Evolutionary conservation across 2,888 invertebrate species (phyloP).

Genomic region (Galeruca laticollis): DNA sequence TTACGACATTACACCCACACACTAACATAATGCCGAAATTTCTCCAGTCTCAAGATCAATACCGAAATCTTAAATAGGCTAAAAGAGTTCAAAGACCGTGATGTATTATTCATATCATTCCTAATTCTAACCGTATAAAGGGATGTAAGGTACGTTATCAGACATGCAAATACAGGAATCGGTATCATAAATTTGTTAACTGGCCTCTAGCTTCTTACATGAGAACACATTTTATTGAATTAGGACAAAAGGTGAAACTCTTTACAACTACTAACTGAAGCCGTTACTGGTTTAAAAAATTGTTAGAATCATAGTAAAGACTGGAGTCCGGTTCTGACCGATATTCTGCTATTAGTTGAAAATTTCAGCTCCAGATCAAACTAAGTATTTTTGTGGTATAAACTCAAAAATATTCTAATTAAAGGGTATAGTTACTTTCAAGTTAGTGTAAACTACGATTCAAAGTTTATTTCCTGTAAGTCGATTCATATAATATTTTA

Average conservation of each 20-base stretch:
- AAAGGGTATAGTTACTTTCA: too few species aligned
- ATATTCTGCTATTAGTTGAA: too few species aligned
- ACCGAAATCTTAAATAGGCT: slow-evolving; percentile 12
- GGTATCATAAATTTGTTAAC: slow-evolving; percentile 23
- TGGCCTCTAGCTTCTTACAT: slow-evolving; percentile 9
- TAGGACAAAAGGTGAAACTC: slow-evolving; percentile 27
- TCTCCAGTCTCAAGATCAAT: neutral
- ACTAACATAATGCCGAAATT: neutral
- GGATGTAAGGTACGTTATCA: slow-evolving; percentile 3
- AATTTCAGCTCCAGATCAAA: too few species aligned
- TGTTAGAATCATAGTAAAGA: too few species aligned
- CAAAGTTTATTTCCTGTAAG: too few species aligned
- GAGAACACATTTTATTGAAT: slow-evolving; percentile 20
- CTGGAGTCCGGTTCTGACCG: too few species aligned
- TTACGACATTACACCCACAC: neutral
- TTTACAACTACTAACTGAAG: neutral
- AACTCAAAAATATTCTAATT: too few species aligned
- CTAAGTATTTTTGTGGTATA: too few species aligned
- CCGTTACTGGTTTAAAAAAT: neutral
- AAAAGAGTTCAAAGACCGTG: slow-evolving; percentile 15
- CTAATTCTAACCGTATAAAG: slow-evolving; percentile 13
- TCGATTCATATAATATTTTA: too few species aligned
- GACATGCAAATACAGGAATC: slow-evolving; percentile 19
- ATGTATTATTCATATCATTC: slow-evolving; percentile 10
- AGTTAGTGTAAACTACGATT: too few species aligned